Percentiles rank a stretch among this genome's conserved stretches.
phyloP scores from a whole-genome alignment of 1,140 invertebrate genomes.

The Maniola jurtina region DNA sequence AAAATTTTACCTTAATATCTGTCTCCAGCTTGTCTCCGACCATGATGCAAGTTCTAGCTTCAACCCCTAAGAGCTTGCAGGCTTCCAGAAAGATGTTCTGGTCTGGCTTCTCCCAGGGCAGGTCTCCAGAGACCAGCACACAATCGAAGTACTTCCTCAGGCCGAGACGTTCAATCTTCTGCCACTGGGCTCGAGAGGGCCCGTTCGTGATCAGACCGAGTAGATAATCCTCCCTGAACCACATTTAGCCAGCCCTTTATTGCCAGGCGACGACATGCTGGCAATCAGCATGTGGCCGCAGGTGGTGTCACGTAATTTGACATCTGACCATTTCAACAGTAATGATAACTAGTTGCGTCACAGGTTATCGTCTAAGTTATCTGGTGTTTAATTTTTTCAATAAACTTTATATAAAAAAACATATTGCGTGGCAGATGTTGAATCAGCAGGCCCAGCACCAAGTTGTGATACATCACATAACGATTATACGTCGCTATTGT shows the following conservation, averaged over 20 bases:
- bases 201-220: constrained; percentile 91
- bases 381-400: too few relatives aligned
- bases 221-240: constrained; percentile 82
- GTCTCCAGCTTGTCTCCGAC: constrained; percentile 92
- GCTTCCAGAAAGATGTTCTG: constrained; percentile 88
- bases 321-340: not conserved
- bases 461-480: too few relatives aligned
- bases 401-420: too few relatives aligned
- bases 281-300: constrained; percentile 49
- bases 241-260: constrained; percentile 63
- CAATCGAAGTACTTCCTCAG: constrained; percentile 87
- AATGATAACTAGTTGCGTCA: not conserved
- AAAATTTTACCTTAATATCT: constrained; percentile 83
- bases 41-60: constrained; percentile 88
- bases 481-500: too few relatives aligned
- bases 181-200: constrained; percentile 90
- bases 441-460: too few relatives aligned
- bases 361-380: too few relatives aligned
- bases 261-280: constrained; percentile 54
- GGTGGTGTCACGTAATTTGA: not conserved
- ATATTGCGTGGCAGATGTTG: too few relatives aligned
- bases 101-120: constrained; percentile 91
- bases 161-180: constrained; percentile 86
- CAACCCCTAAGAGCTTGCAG: constrained; percentile 85
- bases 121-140: constrained; percentile 89